A percentile compares a stretch with the other conserved stretches of the same genome.
Evolutionary conservation across 1,140 invertebrate species (phyloP).

Genomic region (Prorops nasuta): DNA sequence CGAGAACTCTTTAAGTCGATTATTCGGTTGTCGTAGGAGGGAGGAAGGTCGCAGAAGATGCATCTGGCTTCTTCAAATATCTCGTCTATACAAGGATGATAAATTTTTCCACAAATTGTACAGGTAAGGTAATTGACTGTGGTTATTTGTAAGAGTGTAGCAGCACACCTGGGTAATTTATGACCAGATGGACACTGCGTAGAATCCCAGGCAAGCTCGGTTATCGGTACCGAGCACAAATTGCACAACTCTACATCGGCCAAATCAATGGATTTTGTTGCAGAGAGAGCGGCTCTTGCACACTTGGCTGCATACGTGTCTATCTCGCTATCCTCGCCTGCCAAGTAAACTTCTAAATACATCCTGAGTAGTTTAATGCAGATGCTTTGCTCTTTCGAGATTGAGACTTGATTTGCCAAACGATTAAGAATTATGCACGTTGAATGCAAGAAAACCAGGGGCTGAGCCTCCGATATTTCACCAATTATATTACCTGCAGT

Average conservation of each 20-base stretch:
- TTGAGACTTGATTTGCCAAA: slow-evolving; percentile 15
- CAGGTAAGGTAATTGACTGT: slow-evolving; percentile 37
- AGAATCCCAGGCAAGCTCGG: slow-evolving; percentile 34
- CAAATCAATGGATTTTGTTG: slow-evolving; percentile 13
- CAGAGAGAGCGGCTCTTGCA: slow-evolving; percentile 22
- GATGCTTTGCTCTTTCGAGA: slow-evolving; percentile 26
- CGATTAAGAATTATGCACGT: slow-evolving; percentile 29
- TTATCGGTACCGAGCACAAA: slow-evolving; percentile 35
- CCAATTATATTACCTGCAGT: slow-evolving; percentile 21
- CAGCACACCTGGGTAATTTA: slow-evolving; percentile 44
- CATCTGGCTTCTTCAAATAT: slow-evolving; percentile 38
- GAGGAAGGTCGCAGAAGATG: slow-evolving; percentile 44
- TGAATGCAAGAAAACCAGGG: slow-evolving; percentile 40
- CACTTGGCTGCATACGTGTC: slow-evolving; percentile 15
- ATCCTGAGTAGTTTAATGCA: slow-evolving; percentile 35
- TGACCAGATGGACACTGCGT: slow-evolving; percentile 40
- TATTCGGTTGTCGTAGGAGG: slow-evolving; percentile 31
- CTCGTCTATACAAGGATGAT: slow-evolving; percentile 42
- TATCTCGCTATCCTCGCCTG: slow-evolving; percentile 28
- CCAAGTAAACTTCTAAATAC: slow-evolving; percentile 43
- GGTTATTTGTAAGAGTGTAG: slow-evolving; percentile 46
- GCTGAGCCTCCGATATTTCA: slow-evolving; percentile 40
- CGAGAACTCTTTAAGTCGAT: slow-evolving; percentile 11
- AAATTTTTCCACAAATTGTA: slow-evolving; percentile 42
- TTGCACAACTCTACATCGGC: slow-evolving; percentile 35